These are phyloP conservation scores for Saturnia pavonia DNA, from an alignment of 2,888 invertebrate species.

Conservation along the genomic window DNA sequence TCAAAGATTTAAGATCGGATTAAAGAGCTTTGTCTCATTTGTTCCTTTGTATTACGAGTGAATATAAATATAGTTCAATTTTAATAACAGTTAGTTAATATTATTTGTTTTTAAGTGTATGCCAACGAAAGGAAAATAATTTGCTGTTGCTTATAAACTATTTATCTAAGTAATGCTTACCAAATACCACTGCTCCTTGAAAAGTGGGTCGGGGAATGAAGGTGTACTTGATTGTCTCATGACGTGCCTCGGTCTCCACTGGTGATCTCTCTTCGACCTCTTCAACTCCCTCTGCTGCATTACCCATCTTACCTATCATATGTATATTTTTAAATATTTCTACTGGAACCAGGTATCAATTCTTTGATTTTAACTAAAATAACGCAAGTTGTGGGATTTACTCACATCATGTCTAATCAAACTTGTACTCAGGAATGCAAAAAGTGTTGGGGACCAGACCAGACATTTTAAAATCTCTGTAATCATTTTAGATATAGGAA, in stretches of 20 bases:
- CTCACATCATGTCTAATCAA: not conserved
- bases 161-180: slow-evolving; percentile 83
- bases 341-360: not conserved
- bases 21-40: slow-evolving; percentile 11
- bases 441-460: not conserved
- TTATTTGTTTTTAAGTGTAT: not conserved
- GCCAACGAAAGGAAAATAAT: not conserved
- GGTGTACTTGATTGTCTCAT: slow-evolving; percentile 75
- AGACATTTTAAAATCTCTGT: too few species aligned
- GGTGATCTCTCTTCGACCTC: slow-evolving; percentile 92
- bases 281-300: slow-evolving; percentile 95
- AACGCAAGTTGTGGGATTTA: not conserved
- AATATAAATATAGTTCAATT: not conserved
- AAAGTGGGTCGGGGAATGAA: slow-evolving; percentile 94
- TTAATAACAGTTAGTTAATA: not conserved
- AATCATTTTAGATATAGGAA: too few species aligned
- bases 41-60: not conserved
- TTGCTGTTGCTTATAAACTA: too few species aligned
- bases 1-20: slow-evolving; percentile 28
- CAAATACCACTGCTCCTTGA: slow-evolving; percentile 98
- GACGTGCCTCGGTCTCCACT: slow-evolving; percentile 69
- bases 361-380: not conserved
- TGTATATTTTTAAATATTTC: not conserved
- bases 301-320: slow-evolving; percentile 91
- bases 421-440: not conserved